Evolutionary conservation across 2,888 invertebrate species (phyloP).

Genomic region (Drosophila mimica): DNA sequence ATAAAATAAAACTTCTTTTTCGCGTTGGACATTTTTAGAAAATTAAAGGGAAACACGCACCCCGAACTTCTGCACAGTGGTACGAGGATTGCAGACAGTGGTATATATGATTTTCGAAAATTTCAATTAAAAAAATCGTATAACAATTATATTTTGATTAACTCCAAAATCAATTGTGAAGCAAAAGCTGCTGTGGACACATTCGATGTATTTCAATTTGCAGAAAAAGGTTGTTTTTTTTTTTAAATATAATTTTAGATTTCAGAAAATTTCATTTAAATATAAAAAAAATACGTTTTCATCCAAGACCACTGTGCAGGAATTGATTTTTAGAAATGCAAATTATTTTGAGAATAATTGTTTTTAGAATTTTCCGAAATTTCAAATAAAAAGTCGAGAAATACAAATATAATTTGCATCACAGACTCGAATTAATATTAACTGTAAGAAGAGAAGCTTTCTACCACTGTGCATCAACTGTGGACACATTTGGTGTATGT

Average conservation of each 20-base stretch:
- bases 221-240: neutral
- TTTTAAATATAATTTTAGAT: neutral
- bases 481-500: constrained; percentile 21
- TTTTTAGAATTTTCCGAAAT: neutral
- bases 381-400: neutral
- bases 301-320: constrained; percentile 4
- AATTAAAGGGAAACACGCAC: constrained; percentile 25
- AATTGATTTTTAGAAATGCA: neutral
- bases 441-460: neutral
- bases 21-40: constrained; percentile 16
- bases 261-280: neutral
- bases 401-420: neutral
- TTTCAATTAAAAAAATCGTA: neutral
- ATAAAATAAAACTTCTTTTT: constrained; percentile 24
- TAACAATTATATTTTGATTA: too few relatives aligned
- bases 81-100: neutral
- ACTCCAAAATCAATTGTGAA: neutral
- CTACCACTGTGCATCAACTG: constrained; percentile 4
- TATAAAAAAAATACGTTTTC: neutral
- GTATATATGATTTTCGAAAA: neutral
- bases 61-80: constrained; percentile 53
- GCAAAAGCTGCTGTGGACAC: neutral
- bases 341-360: too few relatives aligned
- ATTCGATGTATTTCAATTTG: neutral
- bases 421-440: neutral